Evolutionary conservation across 2,888 invertebrate genomes (phyloP).

Genomic region (Gonocerus acuteangulatus): DNA sequence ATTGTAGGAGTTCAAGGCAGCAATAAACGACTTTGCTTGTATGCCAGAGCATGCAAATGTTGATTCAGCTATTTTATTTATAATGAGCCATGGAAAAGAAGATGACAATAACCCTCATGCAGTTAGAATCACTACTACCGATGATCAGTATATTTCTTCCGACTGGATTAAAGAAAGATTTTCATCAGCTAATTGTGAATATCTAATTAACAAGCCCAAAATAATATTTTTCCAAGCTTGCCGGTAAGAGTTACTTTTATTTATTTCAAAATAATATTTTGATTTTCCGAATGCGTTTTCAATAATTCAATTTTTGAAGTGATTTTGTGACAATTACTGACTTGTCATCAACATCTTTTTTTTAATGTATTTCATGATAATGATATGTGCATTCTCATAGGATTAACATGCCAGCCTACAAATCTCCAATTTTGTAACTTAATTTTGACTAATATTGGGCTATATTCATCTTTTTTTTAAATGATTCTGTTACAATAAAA

Average conservation of each 20-base stretch:
- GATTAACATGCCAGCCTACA: no score
- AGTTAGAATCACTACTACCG: constrained; percentile 13
- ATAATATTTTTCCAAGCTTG: constrained; percentile 21
- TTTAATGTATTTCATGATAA: no score
- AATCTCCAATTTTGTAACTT: no score
- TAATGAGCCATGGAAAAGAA: constrained; percentile 19
- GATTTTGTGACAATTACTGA: no score
- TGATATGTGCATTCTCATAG: no score
- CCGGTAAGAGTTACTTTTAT: neutral
- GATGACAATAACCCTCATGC: constrained; percentile 11
- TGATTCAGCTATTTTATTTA: constrained; percentile 14
- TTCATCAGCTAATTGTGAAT: constrained; percentile 6
- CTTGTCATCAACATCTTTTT: no score
- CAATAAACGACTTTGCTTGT: constrained; percentile 2
- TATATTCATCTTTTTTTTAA: no score
- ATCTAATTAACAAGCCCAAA: constrained; percentile 16
- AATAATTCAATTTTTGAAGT: no score
- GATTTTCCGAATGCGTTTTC: no score
- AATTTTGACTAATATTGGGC: no score
- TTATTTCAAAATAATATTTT: neutral
- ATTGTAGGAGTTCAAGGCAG: constrained; percentile 8
- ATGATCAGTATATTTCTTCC: constrained; percentile 13
- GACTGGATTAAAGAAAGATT: constrained; percentile 21
- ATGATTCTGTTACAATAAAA: no score
- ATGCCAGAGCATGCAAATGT: constrained; percentile 15